Evolutionary conservation across 2,113 vertebrate genomes (phyloP).

Genomic region (Mesocricetus auratus): DNA sequence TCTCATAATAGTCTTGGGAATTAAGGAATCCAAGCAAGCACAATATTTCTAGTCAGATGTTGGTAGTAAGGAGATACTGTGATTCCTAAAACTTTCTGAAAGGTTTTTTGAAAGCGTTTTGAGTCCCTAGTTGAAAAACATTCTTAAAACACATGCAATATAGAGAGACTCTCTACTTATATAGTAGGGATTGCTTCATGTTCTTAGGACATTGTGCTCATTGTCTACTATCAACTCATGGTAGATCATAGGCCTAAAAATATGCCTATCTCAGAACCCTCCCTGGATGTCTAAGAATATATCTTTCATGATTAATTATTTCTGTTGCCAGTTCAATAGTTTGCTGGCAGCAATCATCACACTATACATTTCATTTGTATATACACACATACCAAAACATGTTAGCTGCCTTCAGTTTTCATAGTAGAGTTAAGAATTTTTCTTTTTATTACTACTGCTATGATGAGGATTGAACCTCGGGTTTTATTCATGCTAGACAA

Average conservation of each 20-base stretch:
- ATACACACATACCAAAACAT: neutral
- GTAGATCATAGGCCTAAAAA: slow-evolving; percentile 57
- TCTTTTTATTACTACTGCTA: neutral
- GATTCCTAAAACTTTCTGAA: slow-evolving; percentile 32
- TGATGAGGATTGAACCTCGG: neutral
- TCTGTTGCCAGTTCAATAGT: slow-evolving; percentile 4
- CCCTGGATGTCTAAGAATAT: neutral
- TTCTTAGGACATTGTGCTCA: neutral
- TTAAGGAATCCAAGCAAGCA: slow-evolving; percentile 21
- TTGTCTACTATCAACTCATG: neutral
- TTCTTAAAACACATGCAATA: neutral
- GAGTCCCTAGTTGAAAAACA: slow-evolving; percentile 33
- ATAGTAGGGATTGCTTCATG: neutral
- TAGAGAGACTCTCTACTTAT: neutral
- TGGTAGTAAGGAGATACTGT: slow-evolving; percentile 25
- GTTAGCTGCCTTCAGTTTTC: neutral
- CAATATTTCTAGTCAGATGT: slow-evolving; percentile 11
- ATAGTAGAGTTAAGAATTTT: neutral
- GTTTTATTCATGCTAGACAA: neutral
- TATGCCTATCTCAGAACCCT: neutral
- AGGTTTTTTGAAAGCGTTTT: neutral
- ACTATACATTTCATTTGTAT: neutral
- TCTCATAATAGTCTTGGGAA: neutral
- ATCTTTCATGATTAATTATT: neutral
- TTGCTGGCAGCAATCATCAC: neutral